Base-by-base conservation (phyloP, 2,113 vertebrate genomes). In the Monopterus albus region DNA sequence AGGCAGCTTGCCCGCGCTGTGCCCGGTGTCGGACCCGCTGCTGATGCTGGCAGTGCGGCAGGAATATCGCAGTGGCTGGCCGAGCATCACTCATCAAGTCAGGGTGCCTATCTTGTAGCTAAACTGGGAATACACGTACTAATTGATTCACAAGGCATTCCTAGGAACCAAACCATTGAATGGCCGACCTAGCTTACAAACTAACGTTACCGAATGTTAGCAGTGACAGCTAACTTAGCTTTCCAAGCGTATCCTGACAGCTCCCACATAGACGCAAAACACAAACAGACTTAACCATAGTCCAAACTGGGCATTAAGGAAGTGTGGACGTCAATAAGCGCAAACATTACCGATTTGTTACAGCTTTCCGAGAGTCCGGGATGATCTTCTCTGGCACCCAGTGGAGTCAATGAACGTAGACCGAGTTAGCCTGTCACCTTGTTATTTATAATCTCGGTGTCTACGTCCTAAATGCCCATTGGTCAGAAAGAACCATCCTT, bases 401-500 rank as follows among this genome's bases (percentile, higher is more conserved):
- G 84, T 74, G 60, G 60, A 88, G 82, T 84, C 78, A 88, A 70
- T 84, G 75, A 89, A 53, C 75, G 75, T 75, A 63, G 80, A 47
- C 42, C 2, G 51, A 1, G 4, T 3, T 3, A 2, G 26, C 1
- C 59, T 69, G 84, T 93, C 92, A 94, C 92, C 92, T 92, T 93
- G 91, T 87, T 10, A 84, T 91, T 93, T 92, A 93, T 93, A 92
- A 90, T 79, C 59, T 46, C 35, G 55, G 56, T 7, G 53, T 23
- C 67, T 58, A 82, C 89, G 91, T 93, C 93, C 92, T 93, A 75
- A 81, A 52, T 60, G 28, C 38, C 55, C 56, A 94, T 93, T 94
- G 91, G 92, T 23, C 43, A 20, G 14, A 52, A 0, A 7, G 3
- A 58, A 14, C 15, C 26, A 12, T 2, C 66, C 52, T 40, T 56